Evolutionary conservation across 2,113 vertebrate species (phyloP).

Genomic region (Casuarius casuarius): DNA sequence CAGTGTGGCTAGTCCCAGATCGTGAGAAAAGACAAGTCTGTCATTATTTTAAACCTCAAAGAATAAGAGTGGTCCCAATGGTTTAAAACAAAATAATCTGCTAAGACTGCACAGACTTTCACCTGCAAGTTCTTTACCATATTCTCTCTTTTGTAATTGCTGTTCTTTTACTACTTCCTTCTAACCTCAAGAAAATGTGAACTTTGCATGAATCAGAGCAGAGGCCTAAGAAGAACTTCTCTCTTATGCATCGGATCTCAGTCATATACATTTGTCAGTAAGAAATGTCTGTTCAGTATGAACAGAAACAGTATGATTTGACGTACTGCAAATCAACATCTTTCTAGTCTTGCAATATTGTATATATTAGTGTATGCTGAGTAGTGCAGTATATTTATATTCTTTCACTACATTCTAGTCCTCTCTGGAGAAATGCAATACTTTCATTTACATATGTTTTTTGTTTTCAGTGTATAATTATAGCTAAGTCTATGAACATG

Average conservation of each 20-base stretch:
- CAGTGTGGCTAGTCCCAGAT: neutral
- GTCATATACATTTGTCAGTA: neutral
- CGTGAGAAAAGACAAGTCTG: neutral
- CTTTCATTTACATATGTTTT: neutral
- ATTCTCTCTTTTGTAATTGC: neutral
- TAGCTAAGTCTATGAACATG: neutral
- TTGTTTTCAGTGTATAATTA: neutral
- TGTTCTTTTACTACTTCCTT: neutral
- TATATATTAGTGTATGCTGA: neutral
- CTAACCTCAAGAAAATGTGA: neutral
- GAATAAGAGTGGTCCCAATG: neutral
- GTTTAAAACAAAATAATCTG: neutral
- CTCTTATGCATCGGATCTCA: neutral
- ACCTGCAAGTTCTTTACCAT: neutral
- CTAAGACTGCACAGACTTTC: neutral
- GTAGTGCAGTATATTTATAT: neutral
- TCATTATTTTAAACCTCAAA: neutral
- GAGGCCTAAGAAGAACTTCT: neutral
- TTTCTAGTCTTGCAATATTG: neutral
- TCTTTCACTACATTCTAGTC: neutral
- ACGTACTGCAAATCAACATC: neutral
- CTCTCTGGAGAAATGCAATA: neutral
- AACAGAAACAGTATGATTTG: too few species aligned
- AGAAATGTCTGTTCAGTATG: neutral
- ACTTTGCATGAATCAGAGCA: neutral